A percentile compares a stretch with the other conserved stretches of the same genome.
These are phyloP conservation scores for Ibycter americanus DNA, from an alignment of 2,797 vertebrate species.

Conservation along the genomic window DNA sequence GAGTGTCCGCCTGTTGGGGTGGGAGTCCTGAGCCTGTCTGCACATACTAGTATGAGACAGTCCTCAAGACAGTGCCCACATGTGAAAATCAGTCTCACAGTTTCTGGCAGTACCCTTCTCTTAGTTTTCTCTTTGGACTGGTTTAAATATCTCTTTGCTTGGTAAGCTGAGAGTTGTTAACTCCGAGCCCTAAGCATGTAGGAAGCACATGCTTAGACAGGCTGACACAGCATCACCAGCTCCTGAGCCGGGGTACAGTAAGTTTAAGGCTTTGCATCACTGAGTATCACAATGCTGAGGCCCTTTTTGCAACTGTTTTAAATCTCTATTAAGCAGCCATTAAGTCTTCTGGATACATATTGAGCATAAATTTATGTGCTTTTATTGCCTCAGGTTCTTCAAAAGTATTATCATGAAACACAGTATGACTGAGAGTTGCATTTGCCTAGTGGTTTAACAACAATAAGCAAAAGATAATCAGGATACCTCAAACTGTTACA, in stretches of 20 bases:
- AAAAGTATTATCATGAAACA: background rate
- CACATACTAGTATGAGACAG: background rate
- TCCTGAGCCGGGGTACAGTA: background rate
- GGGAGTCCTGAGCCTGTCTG: background rate
- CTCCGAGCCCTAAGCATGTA: background rate
- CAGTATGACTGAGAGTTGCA: background rate
- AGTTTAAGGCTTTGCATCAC: background rate
- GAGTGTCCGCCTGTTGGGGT: background rate
- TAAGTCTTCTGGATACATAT: background rate
- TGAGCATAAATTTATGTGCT: background rate
- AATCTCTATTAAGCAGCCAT: background rate
- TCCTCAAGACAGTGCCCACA: fast-evolving
- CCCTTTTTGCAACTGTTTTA: background rate
- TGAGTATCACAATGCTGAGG: background rate
- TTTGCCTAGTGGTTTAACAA: background rate
- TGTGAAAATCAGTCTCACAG: background rate
- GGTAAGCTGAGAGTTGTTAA: background rate
- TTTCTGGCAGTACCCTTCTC: background rate
- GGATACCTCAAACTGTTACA: background rate
- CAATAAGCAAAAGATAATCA: background rate
- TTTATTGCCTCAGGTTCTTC: background rate
- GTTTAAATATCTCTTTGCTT: background rate
- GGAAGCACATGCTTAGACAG: background rate
- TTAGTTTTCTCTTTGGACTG: background rate
- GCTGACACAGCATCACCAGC: background rate